Evolutionary conservation across 2,113 vertebrate species (phyloP).

Genomic region (Cottus gobio): DNA sequence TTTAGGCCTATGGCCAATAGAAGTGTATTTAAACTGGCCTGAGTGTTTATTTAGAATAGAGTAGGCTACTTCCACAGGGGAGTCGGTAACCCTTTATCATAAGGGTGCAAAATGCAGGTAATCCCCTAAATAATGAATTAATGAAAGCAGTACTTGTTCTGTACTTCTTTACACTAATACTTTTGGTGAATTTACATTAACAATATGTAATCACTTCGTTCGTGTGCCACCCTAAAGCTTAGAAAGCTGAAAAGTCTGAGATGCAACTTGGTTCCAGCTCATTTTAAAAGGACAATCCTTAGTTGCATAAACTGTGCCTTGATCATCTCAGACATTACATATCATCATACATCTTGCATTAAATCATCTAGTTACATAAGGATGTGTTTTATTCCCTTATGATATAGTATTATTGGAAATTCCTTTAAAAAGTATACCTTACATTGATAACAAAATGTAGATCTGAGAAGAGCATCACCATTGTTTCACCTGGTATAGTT

Average conservation of each 20-base stretch:
- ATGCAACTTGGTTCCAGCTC: background rate
- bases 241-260: background rate
- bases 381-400: background rate
- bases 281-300: background rate
- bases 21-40: constrained; percentile 2
- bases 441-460: background rate
- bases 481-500: constrained; percentile 5
- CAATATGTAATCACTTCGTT: background rate
- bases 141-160: background rate
- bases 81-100: background rate
- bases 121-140: background rate
- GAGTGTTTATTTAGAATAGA: constrained; percentile 8
- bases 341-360: background rate
- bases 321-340: background rate
- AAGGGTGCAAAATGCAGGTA: background rate
- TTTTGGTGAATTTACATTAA: background rate
- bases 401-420: background rate
- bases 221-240: background rate
- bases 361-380: background rate
- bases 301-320: background rate
- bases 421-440: background rate
- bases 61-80: background rate
- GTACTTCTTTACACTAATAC: background rate
- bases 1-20: background rate
- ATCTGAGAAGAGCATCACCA: background rate